Conservation (phyloP, 64 coral and sea anemone species). For the Montipora capricornis region DNA sequence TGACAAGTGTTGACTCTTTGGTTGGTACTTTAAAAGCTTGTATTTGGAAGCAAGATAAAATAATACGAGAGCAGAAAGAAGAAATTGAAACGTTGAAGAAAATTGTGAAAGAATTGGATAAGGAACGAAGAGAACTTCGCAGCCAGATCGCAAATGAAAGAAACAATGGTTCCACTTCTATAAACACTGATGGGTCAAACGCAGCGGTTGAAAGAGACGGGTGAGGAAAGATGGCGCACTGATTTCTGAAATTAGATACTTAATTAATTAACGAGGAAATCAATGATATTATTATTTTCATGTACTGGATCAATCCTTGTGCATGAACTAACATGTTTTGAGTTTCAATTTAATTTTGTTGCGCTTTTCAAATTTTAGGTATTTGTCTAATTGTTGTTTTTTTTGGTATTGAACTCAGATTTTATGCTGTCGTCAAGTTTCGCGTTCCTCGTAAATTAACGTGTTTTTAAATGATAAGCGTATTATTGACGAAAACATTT, state of each 20-base stretch:
- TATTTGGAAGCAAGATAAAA: slow-evolving; percentile 78
- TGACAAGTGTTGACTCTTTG: slow-evolving; percentile 55
- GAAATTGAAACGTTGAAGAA: slow-evolving; percentile 55
- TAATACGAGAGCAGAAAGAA: slow-evolving; percentile 39
- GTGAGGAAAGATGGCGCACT: slow-evolving; percentile 30
- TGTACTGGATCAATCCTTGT: background rate
- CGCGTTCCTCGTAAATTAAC: background rate
- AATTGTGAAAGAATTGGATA: slow-evolving; percentile 37
- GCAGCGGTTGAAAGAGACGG: slow-evolving; percentile 1
- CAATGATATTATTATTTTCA: background rate
- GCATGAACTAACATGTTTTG: background rate
- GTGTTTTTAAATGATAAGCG: background rate
- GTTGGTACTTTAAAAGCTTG: slow-evolving; percentile 64
- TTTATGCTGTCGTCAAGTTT: background rate
- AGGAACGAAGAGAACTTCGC: slow-evolving; percentile 59
- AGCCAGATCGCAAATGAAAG: slow-evolving; percentile 31
- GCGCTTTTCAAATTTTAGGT: background rate
- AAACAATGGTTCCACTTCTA: background rate
- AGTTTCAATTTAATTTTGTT: background rate
- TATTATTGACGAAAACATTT: background rate
- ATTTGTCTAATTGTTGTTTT: background rate
- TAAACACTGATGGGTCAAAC: background rate
- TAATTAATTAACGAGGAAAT: background rate
- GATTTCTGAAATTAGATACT: slow-evolving; percentile 27
- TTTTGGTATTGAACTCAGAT: background rate